These are phyloP conservation scores for Hydrozoanthus gracilis DNA, from an alignment of 92 coral and sea anemone species.

Conservation along the genomic window DNA sequence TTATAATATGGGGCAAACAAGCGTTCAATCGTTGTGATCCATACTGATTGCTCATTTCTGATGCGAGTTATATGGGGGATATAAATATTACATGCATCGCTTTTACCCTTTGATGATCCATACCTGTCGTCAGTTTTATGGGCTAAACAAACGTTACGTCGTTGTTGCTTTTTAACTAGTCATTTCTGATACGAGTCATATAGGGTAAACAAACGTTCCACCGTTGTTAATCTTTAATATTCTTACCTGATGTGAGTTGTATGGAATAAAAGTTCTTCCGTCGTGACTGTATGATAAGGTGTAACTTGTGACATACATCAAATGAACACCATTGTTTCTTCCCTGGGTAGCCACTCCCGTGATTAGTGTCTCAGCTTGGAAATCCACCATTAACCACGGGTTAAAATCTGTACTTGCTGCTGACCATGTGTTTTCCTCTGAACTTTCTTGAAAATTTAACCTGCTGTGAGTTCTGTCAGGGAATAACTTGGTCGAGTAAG, in stretches of 20 bases:
- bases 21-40: too few species aligned
- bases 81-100: not conserved
- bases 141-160: conserved; percentile 9
- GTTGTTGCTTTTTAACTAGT: not conserved
- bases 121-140: conserved; percentile 1
- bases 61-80: conserved; percentile 9
- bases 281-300: conserved; percentile 19
- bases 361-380: not conserved
- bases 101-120: conserved; percentile 1
- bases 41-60: not conserved
- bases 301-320: not conserved
- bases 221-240: not conserved
- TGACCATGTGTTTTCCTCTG: not conserved
- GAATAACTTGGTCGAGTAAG: not conserved
- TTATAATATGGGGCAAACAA: not conserved
- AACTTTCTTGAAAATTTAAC: not conserved
- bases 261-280: not conserved
- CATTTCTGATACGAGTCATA: not conserved
- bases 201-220: not conserved
- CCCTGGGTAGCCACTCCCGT: conserved; percentile 32
- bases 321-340: not conserved
- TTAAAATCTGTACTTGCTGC: not conserved
- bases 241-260: conserved; percentile 1
- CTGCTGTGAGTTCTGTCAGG: not conserved
- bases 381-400: conserved; percentile 6